Evolutionary conservation across 1,140 invertebrate species (phyloP), one percentile per base, ranked within the genome.

Genomic region (Popillia japonica): DNA sequence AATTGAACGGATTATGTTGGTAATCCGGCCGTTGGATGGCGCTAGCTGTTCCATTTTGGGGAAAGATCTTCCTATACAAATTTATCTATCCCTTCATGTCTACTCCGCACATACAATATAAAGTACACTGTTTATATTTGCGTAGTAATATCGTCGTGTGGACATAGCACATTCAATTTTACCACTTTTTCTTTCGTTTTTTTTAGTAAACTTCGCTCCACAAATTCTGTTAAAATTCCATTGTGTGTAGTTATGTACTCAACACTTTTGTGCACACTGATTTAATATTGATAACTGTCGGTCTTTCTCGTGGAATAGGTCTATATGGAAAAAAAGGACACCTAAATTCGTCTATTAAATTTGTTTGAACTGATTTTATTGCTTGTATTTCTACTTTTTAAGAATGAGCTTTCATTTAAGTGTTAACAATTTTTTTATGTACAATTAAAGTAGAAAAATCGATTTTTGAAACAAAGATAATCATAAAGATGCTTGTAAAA

Each of bases 91-190:
- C 80, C 81, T 48, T 82, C 78, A 77, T 85, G 84, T 81, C 78
- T 84, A 80, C 82, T 83, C 79, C 83, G 84, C 84, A 83, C 82
- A 83, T n/a, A 8, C 83, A 84, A 84, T 82, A 84, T 83, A 82
- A 82, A 82, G 81, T 81, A 82, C 83, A 81, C 80, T 83, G 82
- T 84, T 84, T 84, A 81, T 85, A 83, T 85, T 84, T 84, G 82
- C 80, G n/a, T 75, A 83, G 80, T 80, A 83, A 84, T 84, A 83
- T 84, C 80, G 81, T 78, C 80, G 78, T 83, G 80, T 85, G 79
- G 80, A 83, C 81, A 80, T 77, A 77, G 82, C 79, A 79, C 81
- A 83, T 84, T 83, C 82, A 83, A 81, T 84, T 84, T 82, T 76
- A 80, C 77, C 76, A 55, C 72, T 74, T 74, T 74, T 74, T 74